Conservation (phyloP, 2,888 invertebrate species). For the Xestobium rufovillosum region DNA sequence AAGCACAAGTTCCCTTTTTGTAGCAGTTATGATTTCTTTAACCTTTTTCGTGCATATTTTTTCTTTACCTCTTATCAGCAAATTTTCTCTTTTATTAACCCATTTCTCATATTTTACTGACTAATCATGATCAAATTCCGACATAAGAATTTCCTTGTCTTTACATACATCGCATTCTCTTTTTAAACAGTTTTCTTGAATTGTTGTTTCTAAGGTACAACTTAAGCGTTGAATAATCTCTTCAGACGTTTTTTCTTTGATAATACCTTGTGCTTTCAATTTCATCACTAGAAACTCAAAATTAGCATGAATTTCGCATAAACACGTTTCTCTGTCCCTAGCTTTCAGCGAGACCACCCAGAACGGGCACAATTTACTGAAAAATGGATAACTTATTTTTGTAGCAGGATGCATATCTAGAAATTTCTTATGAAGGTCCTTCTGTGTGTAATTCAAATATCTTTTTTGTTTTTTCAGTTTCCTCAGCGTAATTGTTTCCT, state of each 20-base stretch:
- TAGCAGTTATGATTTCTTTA: slow-evolving; percentile 10
- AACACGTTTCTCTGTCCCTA: not conserved
- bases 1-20: not conserved
- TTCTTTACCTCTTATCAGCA: slow-evolving; percentile 10
- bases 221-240: too few relatives aligned
- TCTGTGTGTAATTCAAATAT: not conserved
- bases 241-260: slow-evolving; percentile 9
- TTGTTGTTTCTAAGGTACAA: too few relatives aligned
- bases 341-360: not conserved
- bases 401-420: not conserved
- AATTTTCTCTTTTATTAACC: slow-evolving; percentile 10
- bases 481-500: not conserved
- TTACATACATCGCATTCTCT: slow-evolving; percentile 9
- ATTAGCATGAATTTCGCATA: not conserved
- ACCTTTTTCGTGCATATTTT: slow-evolving; percentile 10
- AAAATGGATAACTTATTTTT: not conserved
- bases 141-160: slow-evolving; percentile 6
- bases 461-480: not conserved
- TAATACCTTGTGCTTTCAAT: slow-evolving; percentile 4
- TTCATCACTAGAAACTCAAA: not conserved
- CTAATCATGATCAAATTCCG: slow-evolving; percentile 11
- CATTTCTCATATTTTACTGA: slow-evolving; percentile 8
- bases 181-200: slow-evolving; percentile 12
- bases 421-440: not conserved
- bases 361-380: not conserved